These are phyloP conservation scores for Xanthorhoe spadicearia DNA, from an alignment of 2,888 invertebrate species.

Conservation along the genomic window DNA sequence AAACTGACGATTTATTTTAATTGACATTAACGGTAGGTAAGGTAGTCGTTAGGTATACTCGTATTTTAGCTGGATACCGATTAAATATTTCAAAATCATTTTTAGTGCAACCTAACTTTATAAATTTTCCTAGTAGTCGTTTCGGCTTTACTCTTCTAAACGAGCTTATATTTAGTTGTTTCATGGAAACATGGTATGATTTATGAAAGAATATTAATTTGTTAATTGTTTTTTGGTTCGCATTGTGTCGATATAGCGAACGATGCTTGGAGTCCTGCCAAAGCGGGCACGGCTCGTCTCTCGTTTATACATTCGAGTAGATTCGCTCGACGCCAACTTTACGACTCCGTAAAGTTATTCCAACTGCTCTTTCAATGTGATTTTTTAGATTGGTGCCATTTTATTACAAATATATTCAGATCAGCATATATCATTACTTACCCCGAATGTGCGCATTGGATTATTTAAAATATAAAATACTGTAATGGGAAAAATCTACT, in stretches of 20 bases:
- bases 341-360: slow-evolving; percentile 70
- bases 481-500: slow-evolving; percentile 13
- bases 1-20: too few relatives aligned
- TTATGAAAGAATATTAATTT: slow-evolving; percentile 50
- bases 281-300: slow-evolving; percentile 55
- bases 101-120: neutral
- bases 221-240: slow-evolving; percentile 53
- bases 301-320: slow-evolving; percentile 51
- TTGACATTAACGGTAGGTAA: too few relatives aligned
- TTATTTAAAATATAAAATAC: slow-evolving; percentile 47
- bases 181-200: neutral
- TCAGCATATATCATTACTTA: slow-evolving; percentile 49
- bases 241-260: slow-evolving; percentile 55
- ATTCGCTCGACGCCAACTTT: slow-evolving; percentile 65
- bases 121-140: neutral
- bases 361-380: slow-evolving; percentile 62
- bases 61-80: too few relatives aligned
- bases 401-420: slow-evolving; percentile 61
- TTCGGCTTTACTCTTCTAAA: neutral
- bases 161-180: neutral
- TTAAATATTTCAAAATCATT: too few relatives aligned
- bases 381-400: slow-evolving; percentile 62
- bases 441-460: slow-evolving; percentile 45
- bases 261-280: slow-evolving; percentile 66
- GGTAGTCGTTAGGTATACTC: too few relatives aligned